These are phyloP conservation scores for Esox lucius DNA, from an alignment of 2,797 vertebrate species.

Conservation along the genomic window DNA sequence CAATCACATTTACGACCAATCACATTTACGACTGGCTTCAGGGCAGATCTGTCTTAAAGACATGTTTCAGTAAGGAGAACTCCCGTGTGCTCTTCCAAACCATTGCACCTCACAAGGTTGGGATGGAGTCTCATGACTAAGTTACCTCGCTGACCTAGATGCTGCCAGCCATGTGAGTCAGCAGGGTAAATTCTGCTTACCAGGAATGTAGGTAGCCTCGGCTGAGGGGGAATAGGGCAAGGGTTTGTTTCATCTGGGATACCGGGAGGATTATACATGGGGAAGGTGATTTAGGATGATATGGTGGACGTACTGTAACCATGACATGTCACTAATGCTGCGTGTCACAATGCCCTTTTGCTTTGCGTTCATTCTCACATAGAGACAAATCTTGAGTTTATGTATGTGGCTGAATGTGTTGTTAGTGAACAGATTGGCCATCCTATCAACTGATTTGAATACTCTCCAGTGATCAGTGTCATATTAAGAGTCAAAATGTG, in stretches of 20 bases:
- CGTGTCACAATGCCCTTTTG: not conserved
- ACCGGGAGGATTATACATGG: not conserved
- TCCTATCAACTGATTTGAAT: too few relatives aligned
- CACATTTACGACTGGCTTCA: too few relatives aligned
- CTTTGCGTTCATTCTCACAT: not conserved
- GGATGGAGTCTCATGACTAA: not conserved
- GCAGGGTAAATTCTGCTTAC: not conserved
- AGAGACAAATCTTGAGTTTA: not conserved
- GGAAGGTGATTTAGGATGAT: not conserved
- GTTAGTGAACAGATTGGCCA: not conserved
- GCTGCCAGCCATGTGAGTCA: not conserved
- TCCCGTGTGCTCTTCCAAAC: not conserved
- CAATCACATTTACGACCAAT: too few relatives aligned
- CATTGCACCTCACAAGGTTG: not conserved
- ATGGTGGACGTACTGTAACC: not conserved
- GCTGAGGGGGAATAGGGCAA: too few relatives aligned
- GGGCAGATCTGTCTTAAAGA: too few relatives aligned
- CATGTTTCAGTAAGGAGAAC: too few relatives aligned
- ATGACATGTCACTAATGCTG: not conserved
- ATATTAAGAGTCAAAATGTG: too few relatives aligned
- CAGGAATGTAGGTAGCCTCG: not conserved
- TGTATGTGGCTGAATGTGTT: not conserved
- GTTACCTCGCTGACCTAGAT: not conserved
- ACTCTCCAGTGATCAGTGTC: not conserved
- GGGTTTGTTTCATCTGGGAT: not conserved